Conservation (phyloP, 2,113 vertebrate genomes). For the Leucosticte australis region DNA sequence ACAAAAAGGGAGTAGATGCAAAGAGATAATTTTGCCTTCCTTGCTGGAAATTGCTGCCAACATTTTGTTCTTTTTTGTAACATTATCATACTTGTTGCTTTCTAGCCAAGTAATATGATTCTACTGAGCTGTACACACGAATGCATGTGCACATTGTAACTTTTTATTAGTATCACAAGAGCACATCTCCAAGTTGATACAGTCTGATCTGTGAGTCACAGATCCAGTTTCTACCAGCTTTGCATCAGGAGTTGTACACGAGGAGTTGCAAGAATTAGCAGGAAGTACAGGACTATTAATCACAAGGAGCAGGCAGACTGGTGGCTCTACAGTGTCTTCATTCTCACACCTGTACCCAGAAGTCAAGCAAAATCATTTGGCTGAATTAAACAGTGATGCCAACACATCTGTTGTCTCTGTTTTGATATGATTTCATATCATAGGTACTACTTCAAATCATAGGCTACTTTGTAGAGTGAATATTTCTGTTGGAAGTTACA, state of each 20-base stretch:
- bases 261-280: not conserved
- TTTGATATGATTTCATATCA: not conserved
- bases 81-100: not conserved
- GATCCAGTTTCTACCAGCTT: not conserved
- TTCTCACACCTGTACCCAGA: not conserved
- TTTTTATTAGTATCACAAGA: not conserved
- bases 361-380: not conserved
- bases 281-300: not conserved
- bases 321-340: not conserved
- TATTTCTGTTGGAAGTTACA: not conserved
- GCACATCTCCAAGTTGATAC: not conserved
- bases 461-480: not conserved
- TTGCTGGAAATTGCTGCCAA: not conserved
- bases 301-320: not conserved
- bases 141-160: not conserved
- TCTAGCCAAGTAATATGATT: not conserved
- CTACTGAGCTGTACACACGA: accelerated
- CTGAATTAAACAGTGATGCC: not conserved
- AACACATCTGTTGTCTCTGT: not conserved
- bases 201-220: not conserved
- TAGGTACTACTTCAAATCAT: too few species aligned
- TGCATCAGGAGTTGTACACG: not conserved
- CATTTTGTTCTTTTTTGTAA: not conserved
- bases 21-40: not conserved
- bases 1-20: not conserved